Conservation (phyloP, 2,888 invertebrate species). For the Merodon equestris region DNA sequence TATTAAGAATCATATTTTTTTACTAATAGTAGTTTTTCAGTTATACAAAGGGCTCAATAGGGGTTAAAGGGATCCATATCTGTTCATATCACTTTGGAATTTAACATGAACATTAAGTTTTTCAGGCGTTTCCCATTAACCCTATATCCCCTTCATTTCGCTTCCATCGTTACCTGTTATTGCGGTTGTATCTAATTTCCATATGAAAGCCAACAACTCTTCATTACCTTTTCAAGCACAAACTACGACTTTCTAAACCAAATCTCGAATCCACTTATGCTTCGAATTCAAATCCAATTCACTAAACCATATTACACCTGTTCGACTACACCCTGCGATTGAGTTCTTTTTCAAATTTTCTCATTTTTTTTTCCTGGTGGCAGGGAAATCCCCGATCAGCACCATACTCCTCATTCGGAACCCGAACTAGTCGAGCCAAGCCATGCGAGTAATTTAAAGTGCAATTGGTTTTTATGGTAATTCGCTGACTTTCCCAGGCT, state of each 20-base stretch:
- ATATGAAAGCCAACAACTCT: too few species aligned
- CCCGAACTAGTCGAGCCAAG: slow-evolving; percentile 13
- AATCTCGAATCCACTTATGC: slow-evolving; percentile 12
- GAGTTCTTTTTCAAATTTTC: slow-evolving; percentile 5
- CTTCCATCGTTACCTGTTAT: background rate
- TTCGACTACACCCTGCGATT: background rate
- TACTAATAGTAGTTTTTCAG: too few species aligned
- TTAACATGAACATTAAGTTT: too few species aligned
- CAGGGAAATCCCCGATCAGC: background rate
- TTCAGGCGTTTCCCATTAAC: too few species aligned
- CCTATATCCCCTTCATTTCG: too few species aligned
- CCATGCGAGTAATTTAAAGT: slow-evolving; percentile 66
- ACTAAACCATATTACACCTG: slow-evolving; percentile 32
- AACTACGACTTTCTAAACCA: too few species aligned
- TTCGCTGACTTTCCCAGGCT: slow-evolving; percentile 56
- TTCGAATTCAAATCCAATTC: slow-evolving; percentile 37
- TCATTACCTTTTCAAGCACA: too few species aligned
- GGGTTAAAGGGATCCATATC: too few species aligned
- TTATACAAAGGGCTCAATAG: too few species aligned
- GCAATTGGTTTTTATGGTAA: slow-evolving; percentile 67
- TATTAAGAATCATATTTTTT: too few species aligned
- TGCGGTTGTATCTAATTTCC: background rate
- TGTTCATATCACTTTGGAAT: too few species aligned
- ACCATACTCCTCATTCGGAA: background rate
- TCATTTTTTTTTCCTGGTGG: background rate